Percentiles rank a stretch among this genome's conserved stretches.
These are phyloP conservation scores for Merluccius polli DNA, from an alignment of 2,797 vertebrate genomes.

Conservation along the genomic window DNA sequence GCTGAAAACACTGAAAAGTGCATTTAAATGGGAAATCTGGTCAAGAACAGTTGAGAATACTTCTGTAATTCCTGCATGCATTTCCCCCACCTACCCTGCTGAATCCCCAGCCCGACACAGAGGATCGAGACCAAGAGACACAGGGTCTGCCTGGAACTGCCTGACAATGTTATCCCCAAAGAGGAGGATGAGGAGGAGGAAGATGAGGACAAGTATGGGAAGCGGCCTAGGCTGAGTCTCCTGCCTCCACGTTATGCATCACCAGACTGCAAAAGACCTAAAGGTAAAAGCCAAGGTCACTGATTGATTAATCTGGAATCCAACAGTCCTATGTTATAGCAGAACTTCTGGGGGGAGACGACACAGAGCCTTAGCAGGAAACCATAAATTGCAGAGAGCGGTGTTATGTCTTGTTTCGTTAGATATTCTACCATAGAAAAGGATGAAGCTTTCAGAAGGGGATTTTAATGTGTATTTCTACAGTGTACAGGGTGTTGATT, in stretches of 20 bases:
- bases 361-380: no score
- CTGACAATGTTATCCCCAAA: constrained; percentile 85
- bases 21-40: neutral
- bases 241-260: constrained; percentile 47
- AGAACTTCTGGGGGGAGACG: neutral
- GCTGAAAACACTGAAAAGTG: neutral
- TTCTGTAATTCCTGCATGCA: no score
- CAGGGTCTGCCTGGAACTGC: constrained; percentile 89
- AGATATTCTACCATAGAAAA: no score
- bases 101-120: constrained; percentile 76
- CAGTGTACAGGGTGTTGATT: no score
- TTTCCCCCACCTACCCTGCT: no score
- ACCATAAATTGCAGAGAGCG: no score
- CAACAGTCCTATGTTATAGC: neutral
- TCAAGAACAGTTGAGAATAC: neutral
- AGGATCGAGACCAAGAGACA: constrained; percentile 96
- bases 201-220: constrained; percentile 64
- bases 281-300: constrained; percentile 46
- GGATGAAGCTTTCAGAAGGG: no score
- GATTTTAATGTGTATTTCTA: no score
- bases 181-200: constrained; percentile 68
- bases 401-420: no score
- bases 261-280: constrained; percentile 58
- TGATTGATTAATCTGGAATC: neutral
- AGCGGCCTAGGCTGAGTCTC: constrained; percentile 65